Evolutionary conservation across 2,888 invertebrate species (phyloP).

Genomic region (Aphodius sticticus): DNA sequence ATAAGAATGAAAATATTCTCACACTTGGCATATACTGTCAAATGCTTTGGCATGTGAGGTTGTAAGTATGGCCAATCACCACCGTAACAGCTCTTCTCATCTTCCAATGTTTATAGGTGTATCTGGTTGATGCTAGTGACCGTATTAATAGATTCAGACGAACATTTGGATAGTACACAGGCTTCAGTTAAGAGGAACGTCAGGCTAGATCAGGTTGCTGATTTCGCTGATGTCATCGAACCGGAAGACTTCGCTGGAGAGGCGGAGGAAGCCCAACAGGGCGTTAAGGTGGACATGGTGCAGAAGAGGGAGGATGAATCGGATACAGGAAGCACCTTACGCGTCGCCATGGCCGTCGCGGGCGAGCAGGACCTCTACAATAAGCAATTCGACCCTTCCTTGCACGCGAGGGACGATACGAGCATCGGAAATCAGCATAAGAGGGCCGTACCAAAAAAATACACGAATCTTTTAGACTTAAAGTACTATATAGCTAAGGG

Average conservation of each 20-base stretch:
- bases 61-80: conserved; percentile 28
- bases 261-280: conserved; percentile 16
- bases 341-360: background rate
- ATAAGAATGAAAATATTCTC: conserved; percentile 35
- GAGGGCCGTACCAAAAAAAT: conserved; percentile 33
- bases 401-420: conserved; percentile 13
- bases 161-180: conserved; percentile 18
- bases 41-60: conserved; percentile 40
- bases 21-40: conserved; percentile 35
- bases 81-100: background rate
- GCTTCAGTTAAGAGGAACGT: conserved; percentile 28
- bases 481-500: conserved; percentile 36
- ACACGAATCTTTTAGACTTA: conserved; percentile 34
- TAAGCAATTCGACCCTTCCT: conserved; percentile 7
- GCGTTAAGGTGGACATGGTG: conserved; percentile 1
- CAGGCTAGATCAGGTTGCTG: conserved; percentile 42
- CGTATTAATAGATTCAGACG: conserved; percentile 25
- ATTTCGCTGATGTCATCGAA: conserved; percentile 46
- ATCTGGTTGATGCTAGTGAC: conserved; percentile 37
- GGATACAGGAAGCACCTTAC: conserved; percentile 17
- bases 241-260: conserved; percentile 15
- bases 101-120: conserved; percentile 28
- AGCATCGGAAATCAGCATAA: conserved; percentile 12
- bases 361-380: background rate
- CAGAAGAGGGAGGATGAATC: conserved; percentile 22